Conservation (phyloP, 2,113 vertebrate species). For the Phasianus colchicus region DNA sequence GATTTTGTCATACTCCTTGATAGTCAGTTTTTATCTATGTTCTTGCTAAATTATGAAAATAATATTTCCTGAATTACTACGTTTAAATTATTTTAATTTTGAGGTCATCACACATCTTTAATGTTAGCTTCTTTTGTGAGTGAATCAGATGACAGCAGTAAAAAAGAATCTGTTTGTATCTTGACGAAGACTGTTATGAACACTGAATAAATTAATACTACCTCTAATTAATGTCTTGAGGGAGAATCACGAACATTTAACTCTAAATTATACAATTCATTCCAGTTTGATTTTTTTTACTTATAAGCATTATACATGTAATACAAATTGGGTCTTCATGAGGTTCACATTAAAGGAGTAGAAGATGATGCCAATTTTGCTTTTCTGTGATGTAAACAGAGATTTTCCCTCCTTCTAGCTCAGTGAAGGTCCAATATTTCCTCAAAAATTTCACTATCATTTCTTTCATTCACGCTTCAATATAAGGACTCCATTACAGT, state of each 20-base stretch:
- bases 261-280: background rate
- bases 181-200: background rate
- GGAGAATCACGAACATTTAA: background rate
- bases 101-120: background rate
- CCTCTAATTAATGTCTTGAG: background rate
- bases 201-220: background rate
- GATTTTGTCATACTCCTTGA: background rate
- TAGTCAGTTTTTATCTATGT: background rate
- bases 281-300: background rate
- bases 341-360: background rate
- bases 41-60: background rate
- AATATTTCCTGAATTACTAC: background rate
- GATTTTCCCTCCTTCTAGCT: background rate
- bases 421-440: background rate
- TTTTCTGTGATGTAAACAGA: background rate
- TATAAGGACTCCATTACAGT: background rate
- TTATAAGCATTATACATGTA: background rate
- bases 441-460: background rate
- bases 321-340: background rate
- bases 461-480: background rate
- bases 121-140: background rate
- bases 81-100: background rate
- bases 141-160: background rate
- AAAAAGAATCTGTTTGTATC: background rate
- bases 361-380: background rate